Base-by-base conservation (phyloP, 2,113 vertebrate genomes). In the Sorex fumeus region DNA sequence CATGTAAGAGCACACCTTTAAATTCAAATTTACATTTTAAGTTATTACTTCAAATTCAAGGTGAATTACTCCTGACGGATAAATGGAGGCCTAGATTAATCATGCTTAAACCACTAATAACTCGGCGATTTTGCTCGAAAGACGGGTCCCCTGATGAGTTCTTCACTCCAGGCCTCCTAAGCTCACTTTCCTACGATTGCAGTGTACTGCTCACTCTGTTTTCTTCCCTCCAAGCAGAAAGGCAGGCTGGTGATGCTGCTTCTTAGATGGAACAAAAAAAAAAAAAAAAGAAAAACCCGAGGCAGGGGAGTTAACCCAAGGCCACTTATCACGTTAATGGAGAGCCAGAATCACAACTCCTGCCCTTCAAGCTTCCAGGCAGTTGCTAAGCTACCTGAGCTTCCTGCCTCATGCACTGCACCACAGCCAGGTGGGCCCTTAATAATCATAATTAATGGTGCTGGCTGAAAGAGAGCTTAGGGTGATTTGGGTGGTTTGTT, bases 361-460 rank as follows among this genome's bases (percentile, higher is more conserved):
- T 95, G 93, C 92, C 89, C 83, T 94, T 81, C 91, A 76, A 75
- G 84, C 93, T 96, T 92, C 88, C 25, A 93, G 93, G 50, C 83
- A 0, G 93, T 97, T 97, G 96, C 96, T 86, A 96, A 95, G 96
- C 84, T 96, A 96, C 95, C 85, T 75, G 93, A 79, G 64, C 94
- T 95, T 93, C 88, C 81, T 90, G 23, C 78, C 86, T 89, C 86
- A 92, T 88, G 69, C 25, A 45, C 21, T 27, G 66, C 67, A 82
- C 32, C 64, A 91, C 60, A 76, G 84, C 84, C 0, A 60, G 90
- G 66, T 80, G 87, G 91, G 78, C 81, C 82, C 92, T 97, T 96
- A 95, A 96, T 96, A 94, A 96, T 95, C 30, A 84, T 92, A 97
- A 96, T 91, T 95, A 91, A 94, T 95, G 91, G 72, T 89, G 60